phyloP scores from a whole-genome alignment of 2,797 vertebrate species.

The Pitangus sulphuratus region DNA sequence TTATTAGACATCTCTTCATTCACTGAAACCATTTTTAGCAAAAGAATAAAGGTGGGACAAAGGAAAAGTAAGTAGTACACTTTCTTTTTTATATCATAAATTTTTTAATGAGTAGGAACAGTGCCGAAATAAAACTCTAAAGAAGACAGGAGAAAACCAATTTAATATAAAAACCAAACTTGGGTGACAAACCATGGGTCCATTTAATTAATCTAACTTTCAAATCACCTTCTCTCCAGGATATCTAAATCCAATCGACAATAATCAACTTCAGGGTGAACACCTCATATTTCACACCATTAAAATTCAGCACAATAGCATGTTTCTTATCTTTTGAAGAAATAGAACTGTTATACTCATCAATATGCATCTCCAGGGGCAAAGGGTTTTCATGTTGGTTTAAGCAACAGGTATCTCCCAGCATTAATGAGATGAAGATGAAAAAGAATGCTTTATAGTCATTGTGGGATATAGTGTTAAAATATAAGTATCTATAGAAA shows the following conservation, averaged over 20 bases:
- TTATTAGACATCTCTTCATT: neutral
- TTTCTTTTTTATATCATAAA: neutral
- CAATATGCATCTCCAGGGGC: conserved; percentile 40
- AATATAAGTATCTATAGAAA: neutral
- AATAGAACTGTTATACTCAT: conserved; percentile 13
- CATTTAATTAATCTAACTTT: conserved; percentile 53
- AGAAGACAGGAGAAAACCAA: neutral
- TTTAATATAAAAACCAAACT: neutral
- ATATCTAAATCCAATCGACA: conserved; percentile 47
- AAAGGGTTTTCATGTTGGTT: conserved; percentile 5
- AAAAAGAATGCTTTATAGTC: neutral
- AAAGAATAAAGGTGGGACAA: neutral
- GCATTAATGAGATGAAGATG: neutral
- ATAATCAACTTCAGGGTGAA: conserved; percentile 44
- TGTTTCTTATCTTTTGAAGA: conserved; percentile 54
- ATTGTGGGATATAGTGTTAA: neutral
- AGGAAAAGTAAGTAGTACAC: neutral
- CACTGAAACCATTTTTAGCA: neutral
- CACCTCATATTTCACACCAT: conserved; percentile 42
- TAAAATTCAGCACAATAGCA: conserved; percentile 2
- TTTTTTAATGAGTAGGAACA: neutral
- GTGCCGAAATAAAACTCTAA: neutral
- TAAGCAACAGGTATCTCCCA: neutral
- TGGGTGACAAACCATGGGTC: neutral
- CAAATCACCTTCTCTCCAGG: conserved; percentile 34